Evolutionary conservation across 2,888 invertebrate genomes (phyloP), one percentile per base, ranked within the genome.

Genomic region (Cactoblastis cactorum): DNA sequence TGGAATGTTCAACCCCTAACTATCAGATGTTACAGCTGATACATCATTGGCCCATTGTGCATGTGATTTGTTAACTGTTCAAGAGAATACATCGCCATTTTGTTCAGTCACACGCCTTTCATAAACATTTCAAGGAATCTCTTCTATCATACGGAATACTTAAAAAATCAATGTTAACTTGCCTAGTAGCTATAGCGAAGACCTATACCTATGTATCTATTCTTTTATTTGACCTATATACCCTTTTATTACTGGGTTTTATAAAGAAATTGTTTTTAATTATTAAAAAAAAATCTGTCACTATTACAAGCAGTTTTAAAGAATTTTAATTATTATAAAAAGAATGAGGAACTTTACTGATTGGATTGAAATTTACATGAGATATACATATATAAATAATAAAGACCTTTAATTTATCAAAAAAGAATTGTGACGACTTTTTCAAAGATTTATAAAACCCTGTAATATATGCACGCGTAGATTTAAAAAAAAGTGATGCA

Each of bases 171-270:
- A 73, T 85, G 83, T 85, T 71, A 77, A 89, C 89, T 89, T 89
- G 88, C 89, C 80, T 83, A 86, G 88, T 88, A 89, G 88, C 88
- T 89, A 88, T 88, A 86, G 89, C 89, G 87, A 73, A 58, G 77
- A 85, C 73, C 75, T 77, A 60, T 62, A 75, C 71, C 71, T 77
- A 64, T 73, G 72, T 73, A 71, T 78, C 66, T 80, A 62, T 71
- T 71, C 71, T 76, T 67, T 71, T 75, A 76, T 77, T 77, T 74
- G 75, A 80, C 80, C 77, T 83, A 60, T 83, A 60, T 74, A 69
- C 76, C 79, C 81, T 71, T 43, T 71, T 72, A 62, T 56, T 72
- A 70, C 74, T 82, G 83, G 83, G 78, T 80, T 83, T 84, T 82
- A 69, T 76, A 77, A 77, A 77, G 33, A 28, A 45, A n/a, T n/a